A percentile compares a stretch with the other conserved stretches of the same genome.
Evolutionary conservation across 2,797 vertebrate species (phyloP).

Genomic region (Salarias fasciatus): DNA sequence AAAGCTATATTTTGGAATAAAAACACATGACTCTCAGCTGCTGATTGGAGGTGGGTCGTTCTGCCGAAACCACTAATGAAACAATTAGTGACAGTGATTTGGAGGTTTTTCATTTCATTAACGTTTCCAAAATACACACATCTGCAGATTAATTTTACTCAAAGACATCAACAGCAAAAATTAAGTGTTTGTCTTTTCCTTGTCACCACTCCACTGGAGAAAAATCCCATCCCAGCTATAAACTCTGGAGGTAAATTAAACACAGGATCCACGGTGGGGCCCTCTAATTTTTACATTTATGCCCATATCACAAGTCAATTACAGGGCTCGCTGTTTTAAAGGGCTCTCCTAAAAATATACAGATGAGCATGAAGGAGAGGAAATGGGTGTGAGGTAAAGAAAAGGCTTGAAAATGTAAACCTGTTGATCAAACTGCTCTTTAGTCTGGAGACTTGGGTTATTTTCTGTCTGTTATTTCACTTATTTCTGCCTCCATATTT

Average conservation of each 20-base stretch:
- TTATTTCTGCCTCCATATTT: background rate
- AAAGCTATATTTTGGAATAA: constrained; percentile 39
- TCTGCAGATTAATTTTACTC: constrained; percentile 6
- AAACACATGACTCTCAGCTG: constrained; percentile 52
- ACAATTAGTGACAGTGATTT: constrained; percentile 13
- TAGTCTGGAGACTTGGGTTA: background rate
- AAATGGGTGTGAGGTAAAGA: constrained; percentile 28
- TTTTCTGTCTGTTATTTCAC: constrained; percentile 13
- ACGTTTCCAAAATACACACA: constrained; percentile 27
- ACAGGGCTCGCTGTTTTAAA: constrained; percentile 29
- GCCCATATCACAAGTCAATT: constrained; percentile 30
- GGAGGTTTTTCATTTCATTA: constrained; percentile 11
- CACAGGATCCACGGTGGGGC: constrained; percentile 11
- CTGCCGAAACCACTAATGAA: constrained; percentile 43
- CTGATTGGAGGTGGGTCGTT: constrained; percentile 36
- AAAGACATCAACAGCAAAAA: too few relatives aligned
- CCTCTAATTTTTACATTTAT: constrained; percentile 36
- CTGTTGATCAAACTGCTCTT: constrained; percentile 1
- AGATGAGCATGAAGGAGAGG: constrained; percentile 20
- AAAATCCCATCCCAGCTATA: constrained; percentile 14
- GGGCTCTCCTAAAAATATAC: constrained; percentile 29
- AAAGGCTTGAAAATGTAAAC: constrained; percentile 13
- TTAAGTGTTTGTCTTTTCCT: constrained; percentile 8
- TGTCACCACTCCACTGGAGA: background rate
- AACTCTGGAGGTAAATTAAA: constrained; percentile 36